Evolutionary conservation across 2,113 vertebrate genomes (phyloP).

Genomic region (Xenopus borealis): DNA sequence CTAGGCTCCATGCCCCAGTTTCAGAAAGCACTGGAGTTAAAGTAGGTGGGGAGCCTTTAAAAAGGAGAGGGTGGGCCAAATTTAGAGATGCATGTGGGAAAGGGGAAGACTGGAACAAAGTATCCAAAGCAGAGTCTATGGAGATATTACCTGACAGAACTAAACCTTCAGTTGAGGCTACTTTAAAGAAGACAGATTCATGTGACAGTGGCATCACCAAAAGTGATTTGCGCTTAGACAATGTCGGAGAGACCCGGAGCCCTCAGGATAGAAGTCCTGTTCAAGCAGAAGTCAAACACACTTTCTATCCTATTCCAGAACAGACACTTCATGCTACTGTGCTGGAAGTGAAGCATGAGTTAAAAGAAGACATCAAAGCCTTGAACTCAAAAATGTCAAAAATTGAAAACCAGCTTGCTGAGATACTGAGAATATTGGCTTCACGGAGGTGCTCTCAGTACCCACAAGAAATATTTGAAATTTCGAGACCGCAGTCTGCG

Average conservation of each 20-base stretch:
- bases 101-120: conserved; percentile 83
- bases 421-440: conserved; percentile 82
- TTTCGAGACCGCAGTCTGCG: conserved; percentile 81
- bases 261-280: conserved; percentile 86
- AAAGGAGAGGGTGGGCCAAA: conserved; percentile 81
- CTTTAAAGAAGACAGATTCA: conserved; percentile 91
- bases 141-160: conserved; percentile 88
- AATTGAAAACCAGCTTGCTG: conserved; percentile 83
- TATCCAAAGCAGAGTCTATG: conserved; percentile 95
- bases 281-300: conserved; percentile 71
- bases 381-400: conserved; percentile 78
- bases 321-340: conserved; percentile 79
- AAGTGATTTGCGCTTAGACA: conserved; percentile 90
- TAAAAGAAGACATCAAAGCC: conserved; percentile 83
- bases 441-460: conserved; percentile 75
- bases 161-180: conserved; percentile 73
- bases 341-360: conserved; percentile 80
- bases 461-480: conserved; percentile 78
- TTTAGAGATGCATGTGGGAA: conserved; percentile 79
- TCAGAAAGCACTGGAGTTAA: conserved; percentile 61
- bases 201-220: conserved; percentile 95
- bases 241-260: conserved; percentile 73
- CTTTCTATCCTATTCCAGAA: conserved; percentile 79
- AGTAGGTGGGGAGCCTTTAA: conserved; percentile 62
- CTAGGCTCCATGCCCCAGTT: conserved; percentile 64